phyloP scores from a whole-genome alignment of 2,797 vertebrate species.

The Rhinichthys osculus region DNA sequence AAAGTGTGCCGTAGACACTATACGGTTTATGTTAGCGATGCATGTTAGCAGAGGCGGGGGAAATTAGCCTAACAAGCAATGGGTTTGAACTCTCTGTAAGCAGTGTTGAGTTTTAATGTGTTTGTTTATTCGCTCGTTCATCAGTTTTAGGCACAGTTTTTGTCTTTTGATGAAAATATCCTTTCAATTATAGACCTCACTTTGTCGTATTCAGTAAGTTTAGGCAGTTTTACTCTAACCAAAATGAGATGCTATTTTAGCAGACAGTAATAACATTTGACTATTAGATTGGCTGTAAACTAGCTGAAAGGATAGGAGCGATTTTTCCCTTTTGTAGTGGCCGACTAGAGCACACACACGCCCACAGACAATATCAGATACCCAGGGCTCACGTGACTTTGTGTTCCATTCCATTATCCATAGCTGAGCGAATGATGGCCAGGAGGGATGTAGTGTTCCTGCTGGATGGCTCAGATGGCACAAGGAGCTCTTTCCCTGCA shows the following conservation, averaged over 20 bases:
- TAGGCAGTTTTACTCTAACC: neutral
- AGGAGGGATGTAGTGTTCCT: slow-evolving; percentile 60
- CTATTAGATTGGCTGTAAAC: neutral
- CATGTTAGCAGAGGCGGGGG: neutral
- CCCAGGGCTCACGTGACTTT: neutral
- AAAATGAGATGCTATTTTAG: neutral
- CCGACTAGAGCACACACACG: neutral
- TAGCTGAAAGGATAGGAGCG: neutral
- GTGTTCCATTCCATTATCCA: slow-evolving; percentile 16
- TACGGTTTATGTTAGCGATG: neutral
- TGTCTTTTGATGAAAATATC: neutral
- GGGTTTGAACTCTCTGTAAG: neutral
- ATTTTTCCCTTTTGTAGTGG: neutral
- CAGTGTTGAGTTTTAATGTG: neutral
- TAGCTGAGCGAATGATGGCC: slow-evolving; percentile 39
- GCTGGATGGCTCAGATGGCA: slow-evolving; percentile 62
- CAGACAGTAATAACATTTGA: neutral
- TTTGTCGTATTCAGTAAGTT: neutral
- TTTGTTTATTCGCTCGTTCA: neutral
- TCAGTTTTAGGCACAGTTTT: neutral
- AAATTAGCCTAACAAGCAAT: neutral
- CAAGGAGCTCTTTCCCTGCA: slow-evolving; percentile 68
- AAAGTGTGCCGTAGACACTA: neutral
- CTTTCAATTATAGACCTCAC: neutral
- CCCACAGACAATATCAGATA: neutral